Evolutionary conservation across 2,797 vertebrate species (phyloP).

Genomic region (Choloepus didactylus): DNA sequence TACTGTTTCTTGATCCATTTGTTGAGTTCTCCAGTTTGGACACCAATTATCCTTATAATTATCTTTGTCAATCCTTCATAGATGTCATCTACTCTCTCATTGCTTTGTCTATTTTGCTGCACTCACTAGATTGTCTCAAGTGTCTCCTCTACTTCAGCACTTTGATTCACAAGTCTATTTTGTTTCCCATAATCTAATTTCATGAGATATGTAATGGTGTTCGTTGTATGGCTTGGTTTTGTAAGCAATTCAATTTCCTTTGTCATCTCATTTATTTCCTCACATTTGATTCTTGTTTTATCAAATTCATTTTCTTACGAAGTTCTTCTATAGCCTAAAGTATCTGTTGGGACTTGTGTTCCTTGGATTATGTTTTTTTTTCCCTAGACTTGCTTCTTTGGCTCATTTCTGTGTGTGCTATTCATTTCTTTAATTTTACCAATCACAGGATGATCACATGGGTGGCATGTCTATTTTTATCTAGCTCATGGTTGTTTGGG

Average conservation of each 20-base stretch:
- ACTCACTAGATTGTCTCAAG: background rate
- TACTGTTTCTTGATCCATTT: background rate
- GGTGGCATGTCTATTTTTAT: background rate
- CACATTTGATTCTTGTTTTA: slow-evolving; percentile 1
- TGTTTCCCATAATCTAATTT: background rate
- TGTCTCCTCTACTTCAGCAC: background rate
- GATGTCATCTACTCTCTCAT: background rate
- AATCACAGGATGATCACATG: background rate
- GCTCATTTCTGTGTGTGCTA: background rate
- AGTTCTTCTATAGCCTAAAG: background rate
- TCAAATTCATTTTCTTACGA: background rate
- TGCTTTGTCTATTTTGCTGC: background rate
- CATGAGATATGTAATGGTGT: background rate
- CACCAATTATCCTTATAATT: background rate
- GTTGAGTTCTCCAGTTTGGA: background rate
- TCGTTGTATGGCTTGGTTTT: background rate
- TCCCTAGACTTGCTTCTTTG: background rate
- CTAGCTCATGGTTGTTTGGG: background rate
- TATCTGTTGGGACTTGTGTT: background rate
- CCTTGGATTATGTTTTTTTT: background rate
- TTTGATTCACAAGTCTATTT: background rate
- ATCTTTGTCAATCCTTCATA: background rate
- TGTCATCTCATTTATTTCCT: background rate
- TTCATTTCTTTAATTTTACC: background rate
- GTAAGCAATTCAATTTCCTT: background rate